A percentile compares a stretch with the other conserved stretches of the same genome.
Conservation (phyloP, 1,140 invertebrate genomes). For the Rhyacophila brunnea region DNA sequence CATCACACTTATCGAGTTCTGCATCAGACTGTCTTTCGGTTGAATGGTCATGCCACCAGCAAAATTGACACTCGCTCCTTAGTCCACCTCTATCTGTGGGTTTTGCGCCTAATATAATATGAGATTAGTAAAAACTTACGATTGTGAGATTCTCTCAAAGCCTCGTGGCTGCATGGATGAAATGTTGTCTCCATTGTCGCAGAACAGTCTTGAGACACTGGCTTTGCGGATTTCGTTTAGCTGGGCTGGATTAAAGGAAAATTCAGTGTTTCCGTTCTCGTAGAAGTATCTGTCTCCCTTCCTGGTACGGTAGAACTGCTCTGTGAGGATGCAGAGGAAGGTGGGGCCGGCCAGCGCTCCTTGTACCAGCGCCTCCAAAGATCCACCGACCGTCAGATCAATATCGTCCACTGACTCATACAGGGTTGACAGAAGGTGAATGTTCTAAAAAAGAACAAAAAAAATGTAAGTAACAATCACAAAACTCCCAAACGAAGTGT, state of each 20-base stretch:
- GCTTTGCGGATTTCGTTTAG: conserved; percentile 46
- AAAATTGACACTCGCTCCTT: too few species aligned
- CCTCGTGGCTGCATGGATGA: conserved; percentile 46
- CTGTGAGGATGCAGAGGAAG: conserved; percentile 85
- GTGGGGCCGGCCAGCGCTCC: conserved; percentile 85
- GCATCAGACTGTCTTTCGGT: too few species aligned
- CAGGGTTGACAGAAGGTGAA: conserved; percentile 61
- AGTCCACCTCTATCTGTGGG: too few species aligned
- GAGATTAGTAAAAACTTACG: conserved; percentile 13
- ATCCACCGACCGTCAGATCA: conserved; percentile 83
- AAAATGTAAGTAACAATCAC: background rate
- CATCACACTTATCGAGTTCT: too few species aligned
- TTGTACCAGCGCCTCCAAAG: conserved; percentile 74
- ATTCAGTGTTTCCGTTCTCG: conserved; percentile 65
- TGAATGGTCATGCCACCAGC: too few species aligned
- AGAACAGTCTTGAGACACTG: conserved; percentile 48
- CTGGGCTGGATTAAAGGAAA: conserved; percentile 62
- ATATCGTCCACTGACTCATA: conserved; percentile 80
- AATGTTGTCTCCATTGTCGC: conserved; percentile 47
- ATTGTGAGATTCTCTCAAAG: conserved; percentile 36
- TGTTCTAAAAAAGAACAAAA: conserved; percentile 55
- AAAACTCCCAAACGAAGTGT: too few species aligned
- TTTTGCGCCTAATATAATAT: too few species aligned
- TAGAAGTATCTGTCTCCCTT: conserved; percentile 84
- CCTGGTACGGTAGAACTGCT: conserved; percentile 84